phyloP scores from a whole-genome alignment of 1,140 invertebrate species.

The Aphaenogaster ashmeadi region DNA sequence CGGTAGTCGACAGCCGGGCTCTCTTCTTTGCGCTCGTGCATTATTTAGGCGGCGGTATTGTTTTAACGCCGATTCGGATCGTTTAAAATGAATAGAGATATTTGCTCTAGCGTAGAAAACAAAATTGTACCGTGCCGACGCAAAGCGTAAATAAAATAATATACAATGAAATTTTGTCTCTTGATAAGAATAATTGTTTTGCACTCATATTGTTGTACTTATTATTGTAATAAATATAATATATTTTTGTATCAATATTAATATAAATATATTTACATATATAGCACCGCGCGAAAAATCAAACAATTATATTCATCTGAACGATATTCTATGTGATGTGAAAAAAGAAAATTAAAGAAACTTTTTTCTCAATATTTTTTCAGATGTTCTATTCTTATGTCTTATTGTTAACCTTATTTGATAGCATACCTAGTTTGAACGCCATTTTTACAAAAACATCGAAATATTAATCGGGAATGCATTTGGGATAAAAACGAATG shows the following conservation, averaged over 20 bases:
- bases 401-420: neutral
- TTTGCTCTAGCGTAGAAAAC: neutral
- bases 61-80: slow-evolving; percentile 22
- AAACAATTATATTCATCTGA: neutral
- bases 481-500: neutral
- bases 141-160: slow-evolving; percentile 17
- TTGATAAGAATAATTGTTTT: slow-evolving; percentile 8
- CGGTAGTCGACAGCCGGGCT: neutral
- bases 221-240: slow-evolving; percentile 70
- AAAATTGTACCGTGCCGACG: slow-evolving; percentile 6
- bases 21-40: slow-evolving; percentile 38
- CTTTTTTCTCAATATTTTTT: slow-evolving; percentile 18
- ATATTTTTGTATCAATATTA: slow-evolving; percentile 51
- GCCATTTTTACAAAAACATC: neutral
- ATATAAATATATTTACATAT: neutral
- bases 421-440: neutral
- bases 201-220: slow-evolving; percentile 43
- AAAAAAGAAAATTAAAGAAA: neutral
- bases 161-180: neutral
- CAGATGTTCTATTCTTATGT: neutral
- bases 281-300: neutral
- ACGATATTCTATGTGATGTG: neutral
- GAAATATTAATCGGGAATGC: neutral
- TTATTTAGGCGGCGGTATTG: slow-evolving; percentile 44
- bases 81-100: slow-evolving; percentile 37